Evolutionary conservation across 2,797 vertebrate genomes (phyloP), one percentile per base, ranked within the genome.

Genomic region (Benthosema pterotum): DNA sequence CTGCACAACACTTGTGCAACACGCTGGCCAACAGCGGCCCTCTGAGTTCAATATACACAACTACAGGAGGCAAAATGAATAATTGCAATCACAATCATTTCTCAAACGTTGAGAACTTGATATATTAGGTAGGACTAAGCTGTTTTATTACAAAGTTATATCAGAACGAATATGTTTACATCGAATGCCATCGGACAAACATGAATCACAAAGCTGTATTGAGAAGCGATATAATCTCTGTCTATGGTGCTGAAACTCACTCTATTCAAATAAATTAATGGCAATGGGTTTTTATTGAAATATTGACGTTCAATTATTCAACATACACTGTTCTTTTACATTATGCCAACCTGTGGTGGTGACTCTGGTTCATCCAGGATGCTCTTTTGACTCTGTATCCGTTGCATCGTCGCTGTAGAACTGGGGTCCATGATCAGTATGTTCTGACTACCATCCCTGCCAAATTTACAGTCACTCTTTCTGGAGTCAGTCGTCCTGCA

Each of bases 11-110:
- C 0, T 51, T 48, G 6, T 16, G 12, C 1, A 38, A 78, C 60
- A 71, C 54, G 11, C 68, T 77, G 69, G 74, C 49, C 68, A 81
- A 86, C 80, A 84, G 85, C 80, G 85, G 74, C 83, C 32, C 75
- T 77, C 3, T 49, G 69, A 77, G 83, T 78, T 56, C 16, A 72
- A 9, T 15, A 0, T 0, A 42, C 1, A 46, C 4, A 65, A 76
- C 55, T 80, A 48, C 75, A 78, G 28, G 14, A 42, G n/a, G 1
- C 42, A 9, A 43, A 43, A 9, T 43, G 13, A 11, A 43, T 5
- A n/a, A n/a, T n/a, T 5, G 43, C 6, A 45, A 45, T 12, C 14
- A 45, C 11, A 12, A 3, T 25, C 22, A 45, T 14, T 45, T 45
- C n/a, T n/a, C n/a, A n/a, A n/a, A n/a, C n/a, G n/a, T n/a, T n/a